Percentiles rank a stretch among this genome's conserved stretches.
Evolutionary conservation across 2,888 invertebrate species (phyloP).

Genomic region (Pegoplata infirma): DNA sequence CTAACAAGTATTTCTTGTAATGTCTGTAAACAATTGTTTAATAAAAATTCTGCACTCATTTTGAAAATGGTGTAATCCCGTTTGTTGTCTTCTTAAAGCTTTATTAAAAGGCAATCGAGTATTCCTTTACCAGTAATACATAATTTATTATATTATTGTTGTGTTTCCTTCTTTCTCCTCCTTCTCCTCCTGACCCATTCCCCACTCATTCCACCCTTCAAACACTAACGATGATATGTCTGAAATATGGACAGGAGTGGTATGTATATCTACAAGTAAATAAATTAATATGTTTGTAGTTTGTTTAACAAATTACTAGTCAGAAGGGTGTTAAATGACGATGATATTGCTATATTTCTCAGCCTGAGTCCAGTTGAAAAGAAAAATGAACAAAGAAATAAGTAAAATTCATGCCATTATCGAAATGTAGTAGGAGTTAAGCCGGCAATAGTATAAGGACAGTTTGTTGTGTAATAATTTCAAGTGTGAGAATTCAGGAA

Average conservation of each 20-base stretch:
- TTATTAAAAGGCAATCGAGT: neutral
- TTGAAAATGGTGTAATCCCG: too few species aligned
- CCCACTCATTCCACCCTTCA: neutral
- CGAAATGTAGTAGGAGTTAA: neutral
- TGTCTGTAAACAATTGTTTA: too few species aligned
- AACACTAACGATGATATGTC: neutral
- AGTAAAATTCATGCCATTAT: neutral
- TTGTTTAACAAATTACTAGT: slow-evolving; percentile 22
- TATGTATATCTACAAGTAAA: neutral
- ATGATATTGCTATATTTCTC: neutral
- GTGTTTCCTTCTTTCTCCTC: too few species aligned
- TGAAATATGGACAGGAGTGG: neutral
- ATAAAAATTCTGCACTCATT: too few species aligned
- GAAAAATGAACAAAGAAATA: neutral
- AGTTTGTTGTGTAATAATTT: too few species aligned
- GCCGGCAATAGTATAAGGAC: neutral
- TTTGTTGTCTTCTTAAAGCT: neutral
- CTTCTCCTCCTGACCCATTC: too few species aligned
- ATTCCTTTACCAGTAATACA: neutral
- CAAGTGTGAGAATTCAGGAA: neutral
- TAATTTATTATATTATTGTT: slow-evolving; percentile 2
- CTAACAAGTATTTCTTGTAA: too few species aligned
- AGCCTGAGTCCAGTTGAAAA: neutral
- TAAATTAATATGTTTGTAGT: slow-evolving; percentile 1
- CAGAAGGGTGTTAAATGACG: neutral